A percentile compares a stretch with the other conserved stretches of the same genome.
Evolutionary conservation across 1,140 invertebrate genomes (phyloP).

Genomic region (Ceratina australensis): DNA sequence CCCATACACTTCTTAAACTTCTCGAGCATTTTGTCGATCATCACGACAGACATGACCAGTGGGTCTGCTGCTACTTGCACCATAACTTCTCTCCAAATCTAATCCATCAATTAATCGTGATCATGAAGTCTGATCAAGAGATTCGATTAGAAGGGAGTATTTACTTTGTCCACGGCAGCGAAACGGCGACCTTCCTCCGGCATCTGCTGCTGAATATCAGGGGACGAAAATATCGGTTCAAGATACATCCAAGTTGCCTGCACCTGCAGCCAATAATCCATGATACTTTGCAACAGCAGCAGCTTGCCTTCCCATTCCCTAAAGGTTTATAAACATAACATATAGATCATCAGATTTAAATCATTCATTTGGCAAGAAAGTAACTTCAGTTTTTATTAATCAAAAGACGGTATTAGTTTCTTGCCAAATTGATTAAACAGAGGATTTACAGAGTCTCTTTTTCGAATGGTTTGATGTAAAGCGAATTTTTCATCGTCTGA

Average conservation of each 20-base stretch:
- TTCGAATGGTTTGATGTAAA: slow-evolving; percentile 97
- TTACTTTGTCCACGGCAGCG: slow-evolving; percentile 94
- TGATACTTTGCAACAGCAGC: slow-evolving; percentile 91
- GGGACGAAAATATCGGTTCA: slow-evolving; percentile 98
- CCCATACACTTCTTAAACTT: slow-evolving; percentile 93
- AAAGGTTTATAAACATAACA: slow-evolving; percentile 38
- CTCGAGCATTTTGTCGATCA: slow-evolving; percentile 96
- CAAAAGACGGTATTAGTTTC: too few relatives aligned
- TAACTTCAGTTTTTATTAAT: too few relatives aligned
- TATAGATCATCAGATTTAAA: too few relatives aligned
- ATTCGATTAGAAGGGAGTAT: slow-evolving; percentile 77
- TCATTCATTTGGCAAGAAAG: too few relatives aligned
- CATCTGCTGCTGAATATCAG: slow-evolving; percentile 98
- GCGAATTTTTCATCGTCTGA: slow-evolving; percentile 98
- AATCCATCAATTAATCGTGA: slow-evolving; percentile 17
- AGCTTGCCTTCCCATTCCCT: slow-evolving; percentile 90
- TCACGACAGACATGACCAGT: slow-evolving; percentile 90
- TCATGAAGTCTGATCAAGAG: background rate
- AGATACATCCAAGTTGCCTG: slow-evolving; percentile 98
- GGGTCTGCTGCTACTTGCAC: slow-evolving; percentile 89
- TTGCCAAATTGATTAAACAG: too few relatives aligned
- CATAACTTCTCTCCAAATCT: slow-evolving; percentile 97
- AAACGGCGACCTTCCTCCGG: slow-evolving; percentile 94
- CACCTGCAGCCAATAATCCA: slow-evolving; percentile 98
- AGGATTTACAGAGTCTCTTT: slow-evolving; percentile 87